Base-by-base conservation (phyloP, 2,113 vertebrate genomes). In the Steatornis caripensis region DNA sequence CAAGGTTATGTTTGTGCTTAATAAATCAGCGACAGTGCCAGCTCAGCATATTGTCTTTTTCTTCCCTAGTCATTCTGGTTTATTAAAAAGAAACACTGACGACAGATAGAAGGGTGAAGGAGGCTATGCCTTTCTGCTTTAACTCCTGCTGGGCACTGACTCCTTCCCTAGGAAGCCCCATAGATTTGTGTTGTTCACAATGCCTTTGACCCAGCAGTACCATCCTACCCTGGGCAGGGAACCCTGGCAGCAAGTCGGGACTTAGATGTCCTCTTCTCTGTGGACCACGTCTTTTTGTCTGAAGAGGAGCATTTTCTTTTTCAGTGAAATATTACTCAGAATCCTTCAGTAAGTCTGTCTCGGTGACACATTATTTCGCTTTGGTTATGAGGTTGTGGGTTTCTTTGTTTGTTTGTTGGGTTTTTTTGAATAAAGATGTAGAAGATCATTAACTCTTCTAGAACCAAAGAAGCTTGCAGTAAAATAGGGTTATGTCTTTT, bases 1-100 rank as follows among this genome's bases (percentile, higher is more conserved):
- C 91, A 97, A 97, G 96, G 96, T 97, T 96, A 90, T 95, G 83
- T 91, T 96, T 93, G 62, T 89, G 77, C 93, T 97, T 95, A 95
- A 95, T 93, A 94, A 94, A 97, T 95, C 92, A 95, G 84, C 86
- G 72, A 54, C 11, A 5, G 29, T 95, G 94, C 94, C 89, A 95
- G 89, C 96, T 95, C 95, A 97, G 96, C 93, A 91, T 69, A 93
- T 93, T 96, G 79, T 89, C 85, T 70, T 93, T 87, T 95, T 93
- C 77, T 79, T 94, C 78, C 58, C 61, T 71, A 79, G 95, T 97
- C 89, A 83, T 94, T 94, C 77, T 76, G 58, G 41, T 94, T 95
- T 95, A 93, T 95, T 94, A 87, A 95, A 97, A 95, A 91, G 92
- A 85, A 95, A 55, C 86, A 87, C 41, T 83, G 95, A 89, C 1